These are phyloP conservation scores for Aleadryas rufinucha DNA, from an alignment of 2,113 vertebrate genomes.

Conservation along the genomic window DNA sequence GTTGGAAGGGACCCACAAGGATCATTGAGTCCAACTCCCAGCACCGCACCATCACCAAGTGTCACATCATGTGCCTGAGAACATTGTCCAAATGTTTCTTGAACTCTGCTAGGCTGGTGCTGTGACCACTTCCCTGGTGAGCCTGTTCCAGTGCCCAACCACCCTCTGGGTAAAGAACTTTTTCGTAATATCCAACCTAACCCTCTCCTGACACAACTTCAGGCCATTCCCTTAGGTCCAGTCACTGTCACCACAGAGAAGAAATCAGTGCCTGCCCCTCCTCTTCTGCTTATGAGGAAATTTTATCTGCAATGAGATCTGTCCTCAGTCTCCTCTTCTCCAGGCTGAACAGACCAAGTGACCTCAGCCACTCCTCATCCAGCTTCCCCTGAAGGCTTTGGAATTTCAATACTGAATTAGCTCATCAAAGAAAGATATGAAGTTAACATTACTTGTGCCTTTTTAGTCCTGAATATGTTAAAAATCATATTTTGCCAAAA, in stretches of 20 bases:
- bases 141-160: not conserved
- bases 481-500: not conserved
- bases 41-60: fast-evolving
- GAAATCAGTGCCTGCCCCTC: too few relatives aligned
- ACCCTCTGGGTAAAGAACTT: not conserved
- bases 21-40: not conserved
- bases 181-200: not conserved
- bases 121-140: too few relatives aligned
- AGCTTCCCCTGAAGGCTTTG: not conserved
- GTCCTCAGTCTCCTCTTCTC: not conserved
- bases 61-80: not conserved
- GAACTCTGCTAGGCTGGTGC: not conserved
- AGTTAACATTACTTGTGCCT: not conserved
- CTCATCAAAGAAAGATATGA: not conserved
- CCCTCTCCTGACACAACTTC: not conserved
- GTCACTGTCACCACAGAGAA: too few relatives aligned
- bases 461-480: not conserved
- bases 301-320: too few relatives aligned
- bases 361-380: not conserved
- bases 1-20: not conserved
- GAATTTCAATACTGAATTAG: not conserved
- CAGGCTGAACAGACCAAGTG: not conserved
- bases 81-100: too few relatives aligned
- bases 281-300: not conserved
- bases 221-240: not conserved